Evolutionary conservation across 1,140 invertebrate genomes (phyloP).

Genomic region (Drosophila rhopaloa): DNA sequence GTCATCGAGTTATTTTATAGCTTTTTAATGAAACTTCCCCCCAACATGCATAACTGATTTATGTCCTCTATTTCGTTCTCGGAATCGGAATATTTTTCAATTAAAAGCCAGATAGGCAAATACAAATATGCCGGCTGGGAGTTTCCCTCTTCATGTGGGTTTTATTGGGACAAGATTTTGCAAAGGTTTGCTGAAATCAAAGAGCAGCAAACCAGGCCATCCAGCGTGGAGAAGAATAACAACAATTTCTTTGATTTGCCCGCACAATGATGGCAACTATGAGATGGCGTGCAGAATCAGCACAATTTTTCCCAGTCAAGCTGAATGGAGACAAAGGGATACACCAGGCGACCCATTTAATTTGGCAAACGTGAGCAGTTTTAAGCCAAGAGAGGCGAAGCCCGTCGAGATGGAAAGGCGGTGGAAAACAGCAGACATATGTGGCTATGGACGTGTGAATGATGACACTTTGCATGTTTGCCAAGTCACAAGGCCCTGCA

Average conservation of each 20-base stretch:
- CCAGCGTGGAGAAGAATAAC: slow-evolving; percentile 54
- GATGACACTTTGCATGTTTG: slow-evolving; percentile 84
- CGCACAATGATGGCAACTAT: slow-evolving; percentile 79
- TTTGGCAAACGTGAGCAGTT: slow-evolving; percentile 83
- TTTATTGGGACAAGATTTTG: slow-evolving; percentile 61
- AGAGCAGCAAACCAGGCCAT: slow-evolving; percentile 54
- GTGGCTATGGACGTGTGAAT: slow-evolving; percentile 75
- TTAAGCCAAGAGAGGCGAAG: slow-evolving; percentile 50
- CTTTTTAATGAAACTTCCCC: slow-evolving; percentile 30
- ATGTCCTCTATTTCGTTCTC: slow-evolving; percentile 18
- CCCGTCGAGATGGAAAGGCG: slow-evolving; percentile 9
- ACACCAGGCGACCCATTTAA: slow-evolving; percentile 75
- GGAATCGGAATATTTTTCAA: slow-evolving; percentile 47
- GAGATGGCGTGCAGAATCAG: slow-evolving; percentile 74
- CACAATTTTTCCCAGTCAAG: slow-evolving; percentile 65
- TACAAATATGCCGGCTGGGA: slow-evolving; percentile 45
- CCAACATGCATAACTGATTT: slow-evolving; percentile 30
- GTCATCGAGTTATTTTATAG: slow-evolving; percentile 19
- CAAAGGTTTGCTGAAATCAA: slow-evolving; percentile 68
- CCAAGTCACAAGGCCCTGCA: slow-evolving; percentile 71
- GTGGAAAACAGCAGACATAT: slow-evolving; percentile 35
- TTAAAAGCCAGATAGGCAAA: slow-evolving; percentile 38
- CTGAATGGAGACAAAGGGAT: slow-evolving; percentile 63
- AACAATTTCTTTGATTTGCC: slow-evolving; percentile 81
- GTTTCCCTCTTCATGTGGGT: slow-evolving; percentile 58